Conservation (phyloP, 2,113 vertebrate species). For the Eira barbara region DNA sequence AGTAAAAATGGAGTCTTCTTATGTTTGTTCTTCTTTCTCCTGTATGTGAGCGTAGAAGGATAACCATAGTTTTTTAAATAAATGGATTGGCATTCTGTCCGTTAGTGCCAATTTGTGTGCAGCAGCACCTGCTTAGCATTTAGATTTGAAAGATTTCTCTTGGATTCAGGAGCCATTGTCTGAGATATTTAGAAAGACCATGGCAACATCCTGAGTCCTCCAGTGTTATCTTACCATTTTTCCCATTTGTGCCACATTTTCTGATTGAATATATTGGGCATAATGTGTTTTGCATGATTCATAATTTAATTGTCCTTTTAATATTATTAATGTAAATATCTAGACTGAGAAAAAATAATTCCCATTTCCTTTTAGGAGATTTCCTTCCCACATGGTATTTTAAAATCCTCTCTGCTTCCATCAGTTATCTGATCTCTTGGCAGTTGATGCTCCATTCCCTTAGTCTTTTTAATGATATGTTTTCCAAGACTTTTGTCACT, state of each 20-base stretch:
- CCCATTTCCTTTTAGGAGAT: conserved; percentile 29
- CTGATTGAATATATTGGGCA: neutral
- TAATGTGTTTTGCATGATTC: neutral
- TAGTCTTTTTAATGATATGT: conserved; percentile 41
- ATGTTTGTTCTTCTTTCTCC: neutral
- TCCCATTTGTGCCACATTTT: neutral
- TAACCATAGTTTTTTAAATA: neutral
- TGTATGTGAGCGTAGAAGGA: neutral
- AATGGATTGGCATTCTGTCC: neutral
- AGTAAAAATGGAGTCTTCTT: neutral
- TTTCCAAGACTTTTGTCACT: conserved; percentile 55
- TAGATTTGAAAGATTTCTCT: neutral
- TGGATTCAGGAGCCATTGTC: neutral
- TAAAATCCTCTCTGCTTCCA: neutral
- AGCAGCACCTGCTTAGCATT: neutral
- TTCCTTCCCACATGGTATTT: conserved; percentile 24
- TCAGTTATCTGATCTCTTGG: neutral
- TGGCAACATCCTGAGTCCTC: neutral
- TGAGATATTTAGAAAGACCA: neutral
- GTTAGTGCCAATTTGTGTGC: neutral
- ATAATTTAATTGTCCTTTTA: conserved; percentile 36
- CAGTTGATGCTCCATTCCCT: neutral
- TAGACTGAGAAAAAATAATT: neutral
- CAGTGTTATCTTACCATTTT: neutral
- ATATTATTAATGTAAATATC: neutral